Evolutionary conservation across 2,113 vertebrate genomes (phyloP).

Genomic region (Python bivittatus): DNA sequence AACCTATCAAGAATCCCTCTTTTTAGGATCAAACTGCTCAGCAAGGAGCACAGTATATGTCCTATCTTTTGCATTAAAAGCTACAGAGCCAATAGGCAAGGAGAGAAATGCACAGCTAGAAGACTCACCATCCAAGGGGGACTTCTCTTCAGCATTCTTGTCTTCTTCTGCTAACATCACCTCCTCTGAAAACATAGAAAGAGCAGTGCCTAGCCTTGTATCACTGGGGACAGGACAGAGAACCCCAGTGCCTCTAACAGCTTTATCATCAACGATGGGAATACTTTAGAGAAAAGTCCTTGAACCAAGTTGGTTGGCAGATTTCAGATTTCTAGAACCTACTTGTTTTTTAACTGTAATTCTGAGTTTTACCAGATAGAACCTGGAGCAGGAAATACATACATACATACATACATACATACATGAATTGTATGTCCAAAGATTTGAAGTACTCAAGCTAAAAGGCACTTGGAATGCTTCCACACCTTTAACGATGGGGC

Average conservation of each 20-base stretch:
- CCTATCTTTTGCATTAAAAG: conserved; percentile 18
- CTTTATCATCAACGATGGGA: not conserved
- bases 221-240: not conserved
- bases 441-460: too few species aligned
- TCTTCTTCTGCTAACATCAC: conserved; percentile 98
- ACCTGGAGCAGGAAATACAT: not conserved
- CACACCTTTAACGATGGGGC: not conserved
- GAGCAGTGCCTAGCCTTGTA: not conserved
- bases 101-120: not conserved
- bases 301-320: too few species aligned
- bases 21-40: not conserved
- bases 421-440: too few species aligned
- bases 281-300: not conserved
- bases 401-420: too few species aligned
- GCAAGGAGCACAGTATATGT: not conserved
- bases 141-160: conserved; percentile 91
- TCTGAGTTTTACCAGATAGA: not conserved
- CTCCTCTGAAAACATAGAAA: conserved; percentile 83
- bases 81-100: conserved; percentile 18
- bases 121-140: conserved; percentile 87
- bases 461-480: not conserved
- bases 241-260: not conserved
- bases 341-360: not conserved
- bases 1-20: not conserved
- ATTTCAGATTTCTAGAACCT: not conserved